Base-by-base conservation (phyloP, 2,888 invertebrate genomes). In the Gastrophysa polygoni region DNA sequence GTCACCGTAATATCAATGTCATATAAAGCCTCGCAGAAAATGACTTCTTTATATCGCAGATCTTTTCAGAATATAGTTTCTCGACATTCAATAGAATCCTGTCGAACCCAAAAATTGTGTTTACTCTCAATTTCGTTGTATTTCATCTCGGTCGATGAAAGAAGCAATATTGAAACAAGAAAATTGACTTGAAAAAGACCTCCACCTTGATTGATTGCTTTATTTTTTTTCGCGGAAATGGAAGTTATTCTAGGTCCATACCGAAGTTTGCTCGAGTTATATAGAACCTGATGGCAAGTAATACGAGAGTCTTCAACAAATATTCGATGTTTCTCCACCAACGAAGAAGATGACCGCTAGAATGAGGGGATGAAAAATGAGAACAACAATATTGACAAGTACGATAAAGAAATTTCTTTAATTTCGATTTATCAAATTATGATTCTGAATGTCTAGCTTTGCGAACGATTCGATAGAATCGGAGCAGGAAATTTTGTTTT, bases 21-120 rank as follows among this genome's bases (percentile, higher is more conserved):
- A 32, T 32, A 32, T 32, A 32, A 10, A 32, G 8, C 10, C 29
- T 38, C 38, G 32, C 38, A 7, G 24, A 24, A 38, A 11, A 28
- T 51, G 21, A 58, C 50, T 58, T 58, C n/a, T 51, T 58, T 58
- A 58, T 51, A 16, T 17, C 32, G 48, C 28, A 28, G 18, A 17
- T 28, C 18, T 43, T 44, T 51, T 51, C 47, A 32, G 51, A 51
- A 58, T 58, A 51, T 49, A 21, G 29, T 51, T 46, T 44, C 21
- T 50, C 50, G 38, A 49, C 57, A 57, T 49, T 50, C 50, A 50
- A 50, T 57, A 57, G 50, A 50, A 38, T 24, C 49, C 21, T 50
- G 49, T 57, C 58, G 51, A 29, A 51, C 29, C 47, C 49, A 24
- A 50, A 58, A 51, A 44, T 51, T 24, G 34, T 44, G 49, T 51